Base-by-base conservation (phyloP, 2,113 vertebrate species). In the Panthera tigris region DNA sequence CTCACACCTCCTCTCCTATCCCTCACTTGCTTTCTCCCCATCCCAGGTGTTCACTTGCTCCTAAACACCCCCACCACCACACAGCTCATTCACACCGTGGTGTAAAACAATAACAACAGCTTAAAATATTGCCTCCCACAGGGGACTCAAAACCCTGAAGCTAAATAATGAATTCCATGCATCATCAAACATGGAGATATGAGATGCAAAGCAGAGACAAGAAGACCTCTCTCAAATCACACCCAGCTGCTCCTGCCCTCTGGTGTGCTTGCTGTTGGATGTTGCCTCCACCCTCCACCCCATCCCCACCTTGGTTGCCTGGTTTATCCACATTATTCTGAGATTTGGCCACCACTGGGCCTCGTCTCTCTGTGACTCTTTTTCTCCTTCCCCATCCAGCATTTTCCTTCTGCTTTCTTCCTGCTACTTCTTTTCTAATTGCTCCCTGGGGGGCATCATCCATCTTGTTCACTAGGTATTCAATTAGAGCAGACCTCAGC, bases 391-490 rank as follows among this genome's bases (percentile, higher is more conserved):
- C 33, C 45, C 36, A 41, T 16, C 7, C 50, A 48, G 65, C 3
- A 36, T 96, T 79, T 84, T 19, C 29, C 63, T 31, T 96, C 66
- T 13, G 74, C 48, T 87, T 95, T 90, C 74, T 83, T 66, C 74
- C 79, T 95, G 82, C 93, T 96, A 89, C 83, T 97, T 98, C 57
- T 61, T 63, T 81, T 97, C 82, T 93, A 89, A 97, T 92, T 73
- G 73, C 86, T 93, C 91, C 69, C 89, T 45, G 21, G 31, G 5
- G n/a, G 48, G 63, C 13, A 41, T 23, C 71, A 86, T 97, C 63
- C 82, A 66, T 97, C 96, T 97, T 91, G 36, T 61, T 93, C 93
- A 93, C 91, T 82, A 90, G 81, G 29, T 95, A 91, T 95, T 98
- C 96, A 95, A 76, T 97, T 96, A 97, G 89, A 91, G 73, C 48